Conservation (phyloP, 1,140 invertebrate species). For the Drosophila repletoides region DNA sequence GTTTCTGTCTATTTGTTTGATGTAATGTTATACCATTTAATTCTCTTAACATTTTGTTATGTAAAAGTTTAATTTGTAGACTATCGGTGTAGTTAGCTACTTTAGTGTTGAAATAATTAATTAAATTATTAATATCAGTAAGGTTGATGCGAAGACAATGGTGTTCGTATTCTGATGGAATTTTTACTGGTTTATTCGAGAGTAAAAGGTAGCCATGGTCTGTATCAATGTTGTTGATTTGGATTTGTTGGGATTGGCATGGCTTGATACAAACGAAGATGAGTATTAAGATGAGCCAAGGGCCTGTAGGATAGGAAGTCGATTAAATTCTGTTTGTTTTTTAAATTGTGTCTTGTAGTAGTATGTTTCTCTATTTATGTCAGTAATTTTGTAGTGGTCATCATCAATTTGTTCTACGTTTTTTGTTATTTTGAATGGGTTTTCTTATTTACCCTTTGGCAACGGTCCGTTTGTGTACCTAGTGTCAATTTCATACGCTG, state of each 20-base stretch:
- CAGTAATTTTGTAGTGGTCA: constrained; percentile 20
- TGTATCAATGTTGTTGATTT: background rate
- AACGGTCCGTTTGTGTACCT: background rate
- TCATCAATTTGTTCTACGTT: constrained; percentile 14
- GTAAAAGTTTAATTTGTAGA: background rate
- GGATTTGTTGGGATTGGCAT: constrained; percentile 4
- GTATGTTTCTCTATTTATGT: constrained; percentile 12
- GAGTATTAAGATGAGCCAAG: background rate
- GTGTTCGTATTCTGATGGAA: constrained; percentile 15
- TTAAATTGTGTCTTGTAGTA: constrained; percentile 15
- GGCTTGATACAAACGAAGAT: background rate
- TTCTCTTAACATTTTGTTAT: constrained; percentile 1
- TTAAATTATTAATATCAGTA: background rate
- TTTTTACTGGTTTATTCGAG: constrained; percentile 2
- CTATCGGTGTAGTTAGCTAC: constrained; percentile 1
- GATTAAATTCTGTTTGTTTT: too few species aligned
- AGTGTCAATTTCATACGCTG: background rate
- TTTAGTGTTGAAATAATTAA: background rate
- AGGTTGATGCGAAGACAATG: constrained; percentile 12
- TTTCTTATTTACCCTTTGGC: constrained; percentile 15
- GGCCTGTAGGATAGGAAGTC: constrained; percentile 1
- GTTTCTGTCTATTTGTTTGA: background rate
- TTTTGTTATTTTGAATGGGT: background rate
- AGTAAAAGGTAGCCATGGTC: background rate
- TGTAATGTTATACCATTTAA: background rate